Evolutionary conservation across 2,113 vertebrate genomes (phyloP).

Genomic region (Diadophis punctatus): DNA sequence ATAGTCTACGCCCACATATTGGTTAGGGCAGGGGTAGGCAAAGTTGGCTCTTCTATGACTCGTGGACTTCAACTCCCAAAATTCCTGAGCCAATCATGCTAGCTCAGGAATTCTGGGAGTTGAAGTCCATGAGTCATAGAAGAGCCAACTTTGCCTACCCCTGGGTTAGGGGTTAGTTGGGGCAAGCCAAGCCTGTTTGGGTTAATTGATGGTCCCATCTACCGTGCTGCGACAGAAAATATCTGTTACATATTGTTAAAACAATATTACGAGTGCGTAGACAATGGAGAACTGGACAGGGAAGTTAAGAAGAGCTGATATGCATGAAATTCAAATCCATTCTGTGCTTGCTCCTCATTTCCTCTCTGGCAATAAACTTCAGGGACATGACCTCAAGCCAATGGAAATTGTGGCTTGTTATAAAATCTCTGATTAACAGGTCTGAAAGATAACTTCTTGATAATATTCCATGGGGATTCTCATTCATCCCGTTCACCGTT

Average conservation of each 20-base stretch:
- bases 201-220: background rate
- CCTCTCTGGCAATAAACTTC: background rate
- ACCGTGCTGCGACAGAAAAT: background rate
- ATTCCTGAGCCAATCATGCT: no score
- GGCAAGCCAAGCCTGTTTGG: background rate
- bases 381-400: background rate
- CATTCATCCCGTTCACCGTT: background rate
- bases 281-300: background rate
- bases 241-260: background rate
- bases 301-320: background rate
- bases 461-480: background rate
- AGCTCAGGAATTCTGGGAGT: no score
- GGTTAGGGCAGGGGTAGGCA: no score
- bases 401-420: background rate
- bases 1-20: conserved; percentile 53
- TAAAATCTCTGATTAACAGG: no score
- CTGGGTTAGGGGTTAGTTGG: background rate
- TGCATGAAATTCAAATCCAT: background rate
- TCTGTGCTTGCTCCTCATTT: background rate
- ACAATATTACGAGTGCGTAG: background rate
- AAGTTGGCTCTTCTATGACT: no score
- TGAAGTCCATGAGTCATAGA: no score
- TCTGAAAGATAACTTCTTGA: background rate
- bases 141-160: no score
- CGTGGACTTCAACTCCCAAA: no score